Percentiles rank a stretch among this genome's conserved stretches.
Evolutionary conservation across 2,888 invertebrate genomes (phyloP).

Genomic region (Oscheius onirici): DNA sequence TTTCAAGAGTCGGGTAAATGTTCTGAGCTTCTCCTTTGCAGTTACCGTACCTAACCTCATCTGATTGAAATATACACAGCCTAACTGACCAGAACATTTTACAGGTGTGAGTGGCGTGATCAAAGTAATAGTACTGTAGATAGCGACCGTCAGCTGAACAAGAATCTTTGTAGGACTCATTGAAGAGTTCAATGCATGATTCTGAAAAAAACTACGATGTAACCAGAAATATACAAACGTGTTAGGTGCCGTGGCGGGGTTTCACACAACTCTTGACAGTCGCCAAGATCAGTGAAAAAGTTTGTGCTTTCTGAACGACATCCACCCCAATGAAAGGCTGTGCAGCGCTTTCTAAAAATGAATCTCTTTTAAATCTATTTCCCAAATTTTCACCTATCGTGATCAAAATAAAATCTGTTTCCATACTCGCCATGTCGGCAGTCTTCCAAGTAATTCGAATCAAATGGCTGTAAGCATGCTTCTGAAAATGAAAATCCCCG

Average conservation of each 20-base stretch:
- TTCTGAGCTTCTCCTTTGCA: slow-evolving; percentile 64
- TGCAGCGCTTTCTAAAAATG: slow-evolving; percentile 50
- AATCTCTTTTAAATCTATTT: background rate
- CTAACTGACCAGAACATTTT: slow-evolving; percentile 68
- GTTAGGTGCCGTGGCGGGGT: slow-evolving; percentile 52
- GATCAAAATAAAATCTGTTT: slow-evolving; percentile 66
- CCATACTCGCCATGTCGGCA: slow-evolving; percentile 64
- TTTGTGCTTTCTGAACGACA: slow-evolving; percentile 60
- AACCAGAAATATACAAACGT: slow-evolving; percentile 39
- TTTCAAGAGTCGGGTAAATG: slow-evolving; percentile 61
- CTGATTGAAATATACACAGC: too few relatives aligned
- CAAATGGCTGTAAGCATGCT: slow-evolving; percentile 65
- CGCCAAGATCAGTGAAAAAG: slow-evolving; percentile 54
- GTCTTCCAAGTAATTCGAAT: slow-evolving; percentile 60
- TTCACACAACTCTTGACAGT: slow-evolving; percentile 60
- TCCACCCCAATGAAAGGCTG: slow-evolving; percentile 66
- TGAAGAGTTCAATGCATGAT: slow-evolving; percentile 61
- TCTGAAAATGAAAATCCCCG: slow-evolving; percentile 40
- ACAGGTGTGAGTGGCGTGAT: slow-evolving; percentile 53
- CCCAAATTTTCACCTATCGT: slow-evolving; percentile 28
- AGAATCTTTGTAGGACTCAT: slow-evolving; percentile 46
- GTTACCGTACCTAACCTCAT: slow-evolving; percentile 67
- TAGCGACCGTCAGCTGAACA: slow-evolving; percentile 43
- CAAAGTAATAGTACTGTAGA: slow-evolving; percentile 66
- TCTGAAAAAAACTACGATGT: slow-evolving; percentile 43